Evolutionary conservation across 2,888 invertebrate species (phyloP).

Genomic region (Auanema sp.): DNA sequence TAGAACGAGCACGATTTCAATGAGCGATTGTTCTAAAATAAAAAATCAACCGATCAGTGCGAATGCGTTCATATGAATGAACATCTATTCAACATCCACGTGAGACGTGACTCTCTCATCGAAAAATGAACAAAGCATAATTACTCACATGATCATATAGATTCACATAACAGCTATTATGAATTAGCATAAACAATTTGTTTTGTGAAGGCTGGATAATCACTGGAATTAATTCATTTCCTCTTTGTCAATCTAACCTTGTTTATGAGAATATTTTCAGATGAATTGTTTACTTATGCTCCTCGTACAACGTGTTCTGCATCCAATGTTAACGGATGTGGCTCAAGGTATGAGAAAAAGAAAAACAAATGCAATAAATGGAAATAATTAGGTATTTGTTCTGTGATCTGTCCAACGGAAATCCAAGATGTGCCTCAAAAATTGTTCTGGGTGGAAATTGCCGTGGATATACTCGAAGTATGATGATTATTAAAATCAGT

Average conservation of each 20-base stretch:
- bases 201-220: no score
- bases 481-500: background rate
- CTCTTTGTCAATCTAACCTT: background rate
- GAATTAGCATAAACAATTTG: no score
- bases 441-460: background rate
- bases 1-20: no score
- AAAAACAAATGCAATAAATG: background rate
- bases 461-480: background rate
- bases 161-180: no score
- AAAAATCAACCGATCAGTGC: no score
- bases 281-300: background rate
- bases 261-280: background rate
- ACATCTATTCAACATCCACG: no score
- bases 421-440: constrained; percentile 6
- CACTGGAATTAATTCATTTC: background rate
- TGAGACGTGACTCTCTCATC: no score
- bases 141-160: no score
- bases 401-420: constrained; percentile 9
- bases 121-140: no score
- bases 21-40: no score
- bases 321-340: constrained; percentile 3
- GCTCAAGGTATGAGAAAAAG: constrained; percentile 1
- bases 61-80: no score
- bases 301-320: constrained; percentile 2
- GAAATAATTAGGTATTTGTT: constrained; percentile 1